Evolutionary conservation across 2,797 vertebrate species (phyloP), one percentile per base, ranked within the genome.

Genomic region (Phylloscopus collybita): DNA sequence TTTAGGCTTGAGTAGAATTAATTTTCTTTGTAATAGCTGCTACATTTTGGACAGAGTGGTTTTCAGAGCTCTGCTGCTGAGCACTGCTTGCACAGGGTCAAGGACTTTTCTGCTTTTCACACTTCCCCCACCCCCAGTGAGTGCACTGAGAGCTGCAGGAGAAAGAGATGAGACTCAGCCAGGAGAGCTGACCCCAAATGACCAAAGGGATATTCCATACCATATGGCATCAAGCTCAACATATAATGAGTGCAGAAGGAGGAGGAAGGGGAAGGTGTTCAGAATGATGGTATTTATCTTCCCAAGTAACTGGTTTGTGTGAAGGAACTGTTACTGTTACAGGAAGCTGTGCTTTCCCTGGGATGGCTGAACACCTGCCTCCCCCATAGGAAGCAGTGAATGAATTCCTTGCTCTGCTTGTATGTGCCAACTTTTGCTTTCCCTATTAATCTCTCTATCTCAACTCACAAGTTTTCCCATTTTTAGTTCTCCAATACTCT

Each of bases 361-460:
- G 19, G 18, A 32, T 65, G 59, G 25, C 26, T 66, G 60, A 60
- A 49, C 26, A 6, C 11, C 40, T 27, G 21, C 21, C 16, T 72
- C 26, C 13, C 26, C 16, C 13, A 2, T 8, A 26, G 51, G 45
- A 72, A 36, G 5, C 0, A 0, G 13, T 36, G 45, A 53, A 47
- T 32, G 2, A 78, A 47, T 53, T 59, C 26, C 16, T 59, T 59
- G 29, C 51, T 71, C 65, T 65, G 18, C 15, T 53, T 42, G 10
- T n/a, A 16, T 27, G 15, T 3, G 2, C 3, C 1, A 4, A 4
- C 21, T 51, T 78, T 34, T 71, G 10, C 25, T 65, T 53, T 59
- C 19, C 10, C 15, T 59, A 10, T 34, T 44, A 57, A n/a, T 34
- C 12, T 64, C 16, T 45, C n/a, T 60, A 34, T 42, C 53, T 60